Evolutionary conservation across 2,113 vertebrate species (phyloP).

Genomic region (Amphiprion percula): DNA sequence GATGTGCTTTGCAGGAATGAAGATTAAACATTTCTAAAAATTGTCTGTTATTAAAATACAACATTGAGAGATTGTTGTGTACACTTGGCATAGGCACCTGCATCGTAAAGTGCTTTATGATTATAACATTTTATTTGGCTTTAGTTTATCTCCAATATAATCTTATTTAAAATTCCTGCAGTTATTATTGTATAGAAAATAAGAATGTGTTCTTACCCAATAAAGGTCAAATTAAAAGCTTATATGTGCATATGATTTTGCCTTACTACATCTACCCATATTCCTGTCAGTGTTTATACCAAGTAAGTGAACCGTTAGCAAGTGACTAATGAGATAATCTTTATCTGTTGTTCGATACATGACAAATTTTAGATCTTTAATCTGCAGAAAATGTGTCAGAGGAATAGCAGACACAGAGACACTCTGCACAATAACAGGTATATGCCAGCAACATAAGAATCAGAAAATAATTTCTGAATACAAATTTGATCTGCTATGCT

Average conservation of each 20-base stretch:
- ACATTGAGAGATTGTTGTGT: no score
- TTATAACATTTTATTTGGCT: conserved; percentile 13
- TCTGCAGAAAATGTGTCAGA: conserved; percentile 34
- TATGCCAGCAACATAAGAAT: conserved; percentile 37
- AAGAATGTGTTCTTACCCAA: neutral
- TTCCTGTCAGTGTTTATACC: conserved; percentile 23
- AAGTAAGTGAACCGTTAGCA: conserved; percentile 35
- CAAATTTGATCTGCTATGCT: conserved; percentile 46
- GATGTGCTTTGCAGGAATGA: neutral
- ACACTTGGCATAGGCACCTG: no score
- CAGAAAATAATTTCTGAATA: conserved; percentile 43
- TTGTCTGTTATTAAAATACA: neutral
- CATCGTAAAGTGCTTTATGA: no score
- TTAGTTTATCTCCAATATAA: neutral
- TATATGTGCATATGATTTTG: neutral
- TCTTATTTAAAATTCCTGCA: neutral
- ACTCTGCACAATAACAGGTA: conserved; percentile 45
- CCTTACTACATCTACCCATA: neutral
- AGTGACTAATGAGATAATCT: conserved; percentile 41
- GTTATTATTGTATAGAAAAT: neutral
- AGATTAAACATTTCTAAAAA: neutral
- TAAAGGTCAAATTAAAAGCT: neutral
- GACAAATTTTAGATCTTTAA: conserved; percentile 29
- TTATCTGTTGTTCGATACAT: conserved; percentile 17
- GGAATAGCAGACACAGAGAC: conserved; percentile 50